These are phyloP conservation scores for Pyxicephalus adspersus DNA, from an alignment of 2,113 vertebrate genomes.

Conservation along the genomic window DNA sequence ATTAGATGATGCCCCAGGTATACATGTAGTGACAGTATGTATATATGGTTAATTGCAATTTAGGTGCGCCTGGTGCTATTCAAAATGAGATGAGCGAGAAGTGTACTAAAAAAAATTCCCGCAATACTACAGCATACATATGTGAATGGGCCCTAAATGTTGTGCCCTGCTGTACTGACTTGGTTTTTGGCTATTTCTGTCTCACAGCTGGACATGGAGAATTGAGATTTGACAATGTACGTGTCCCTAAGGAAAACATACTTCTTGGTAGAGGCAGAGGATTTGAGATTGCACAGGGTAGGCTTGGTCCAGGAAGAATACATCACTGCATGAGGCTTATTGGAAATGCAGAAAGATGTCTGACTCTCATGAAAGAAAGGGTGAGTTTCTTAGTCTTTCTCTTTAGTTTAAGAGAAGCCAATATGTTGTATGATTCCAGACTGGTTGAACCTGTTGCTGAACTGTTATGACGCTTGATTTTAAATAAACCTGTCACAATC, in stretches of 20 bases:
- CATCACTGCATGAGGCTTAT: constrained; percentile 71
- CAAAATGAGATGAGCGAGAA: too few relatives aligned
- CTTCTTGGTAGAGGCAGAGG: constrained; percentile 65
- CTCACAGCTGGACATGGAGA: constrained; percentile 67
- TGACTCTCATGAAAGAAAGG: constrained; percentile 67
- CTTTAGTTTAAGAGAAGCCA: too few relatives aligned
- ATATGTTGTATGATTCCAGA: too few relatives aligned
- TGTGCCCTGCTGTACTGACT: too few relatives aligned
- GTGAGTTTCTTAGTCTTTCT: constrained; percentile 60
- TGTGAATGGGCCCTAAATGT: too few relatives aligned
- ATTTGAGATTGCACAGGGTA: constrained; percentile 71
- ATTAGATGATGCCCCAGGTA: constrained; percentile 61
- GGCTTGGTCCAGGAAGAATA: constrained; percentile 68
- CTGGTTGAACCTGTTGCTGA: too few relatives aligned
- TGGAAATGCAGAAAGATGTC: constrained; percentile 63
- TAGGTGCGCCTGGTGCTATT: too few relatives aligned
- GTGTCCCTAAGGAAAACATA: constrained; percentile 66
- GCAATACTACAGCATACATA: too few relatives aligned
- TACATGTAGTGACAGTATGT: background rate
- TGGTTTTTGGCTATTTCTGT: background rate
- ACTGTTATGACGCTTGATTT: too few relatives aligned
- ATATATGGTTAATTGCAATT: too few relatives aligned
- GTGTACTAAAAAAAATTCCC: too few relatives aligned
- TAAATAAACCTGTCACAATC: too few relatives aligned
- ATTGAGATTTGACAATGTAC: constrained; percentile 66